Evolutionary conservation across 2,888 invertebrate genomes (phyloP).

Genomic region (Ochropacha duplaris): DNA sequence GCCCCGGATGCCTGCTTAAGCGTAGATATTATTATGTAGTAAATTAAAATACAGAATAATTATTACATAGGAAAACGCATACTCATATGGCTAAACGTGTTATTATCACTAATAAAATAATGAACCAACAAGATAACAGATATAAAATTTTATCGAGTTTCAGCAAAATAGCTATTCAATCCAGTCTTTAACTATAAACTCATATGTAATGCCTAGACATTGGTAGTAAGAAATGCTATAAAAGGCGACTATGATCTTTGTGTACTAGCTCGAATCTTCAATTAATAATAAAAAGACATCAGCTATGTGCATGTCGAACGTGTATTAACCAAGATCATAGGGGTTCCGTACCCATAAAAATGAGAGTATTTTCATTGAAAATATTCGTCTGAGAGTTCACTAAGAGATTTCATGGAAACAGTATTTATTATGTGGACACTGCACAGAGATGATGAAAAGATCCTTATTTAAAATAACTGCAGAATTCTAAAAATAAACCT

Average conservation of each 20-base stretch:
- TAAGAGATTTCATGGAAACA: too few relatives aligned
- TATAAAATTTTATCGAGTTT: not conserved
- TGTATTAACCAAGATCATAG: not conserved
- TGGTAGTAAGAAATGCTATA: not conserved
- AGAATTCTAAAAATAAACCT: conserved; percentile 19
- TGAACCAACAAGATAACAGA: not conserved
- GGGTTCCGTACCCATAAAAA: not conserved
- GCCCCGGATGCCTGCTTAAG: too few relatives aligned
- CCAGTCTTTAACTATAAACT: not conserved
- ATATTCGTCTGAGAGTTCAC: too few relatives aligned
- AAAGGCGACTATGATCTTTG: not conserved
- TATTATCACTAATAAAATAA: not conserved
- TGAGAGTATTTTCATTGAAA: not conserved
- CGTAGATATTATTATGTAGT: not conserved
- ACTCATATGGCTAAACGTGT: not conserved
- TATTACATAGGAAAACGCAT: not conserved
- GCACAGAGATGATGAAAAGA: conserved; percentile 6
- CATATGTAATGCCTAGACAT: not conserved
- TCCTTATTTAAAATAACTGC: conserved; percentile 7
- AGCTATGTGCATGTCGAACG: not conserved
- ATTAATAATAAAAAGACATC: not conserved
- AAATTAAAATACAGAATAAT: not conserved
- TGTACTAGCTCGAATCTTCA: not conserved
- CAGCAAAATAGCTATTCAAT: not conserved
- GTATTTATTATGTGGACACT: too few relatives aligned